Evolutionary conservation across 2,113 vertebrate genomes (phyloP).

Genomic region (Cichladusa arquata): DNA sequence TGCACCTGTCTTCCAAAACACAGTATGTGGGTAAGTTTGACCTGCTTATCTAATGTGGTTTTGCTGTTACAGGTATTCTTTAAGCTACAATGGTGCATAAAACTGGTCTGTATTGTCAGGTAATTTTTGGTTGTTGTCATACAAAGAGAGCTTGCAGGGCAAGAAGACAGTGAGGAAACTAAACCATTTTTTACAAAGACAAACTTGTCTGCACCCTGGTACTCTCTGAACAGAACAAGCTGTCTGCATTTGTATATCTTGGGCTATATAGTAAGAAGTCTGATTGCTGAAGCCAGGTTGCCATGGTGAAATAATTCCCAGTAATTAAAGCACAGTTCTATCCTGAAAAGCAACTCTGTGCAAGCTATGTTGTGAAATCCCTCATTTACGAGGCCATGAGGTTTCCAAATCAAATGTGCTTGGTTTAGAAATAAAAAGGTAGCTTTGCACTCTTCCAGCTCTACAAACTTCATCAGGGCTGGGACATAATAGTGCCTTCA

Average conservation of each 20-base stretch:
- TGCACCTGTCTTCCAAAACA: not conserved
- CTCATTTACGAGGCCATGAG: not conserved
- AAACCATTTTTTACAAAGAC: not conserved
- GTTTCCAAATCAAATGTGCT: slow-evolving; percentile 43
- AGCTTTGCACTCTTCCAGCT: not conserved
- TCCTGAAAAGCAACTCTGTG: slow-evolving; percentile 47
- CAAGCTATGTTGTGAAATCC: slow-evolving; percentile 16
- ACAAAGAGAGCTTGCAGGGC: not conserved
- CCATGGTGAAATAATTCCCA: slow-evolving; percentile 44
- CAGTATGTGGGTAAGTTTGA: not conserved
- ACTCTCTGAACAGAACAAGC: not conserved
- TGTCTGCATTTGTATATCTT: not conserved
- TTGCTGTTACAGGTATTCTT: not conserved
- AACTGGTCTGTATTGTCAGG: not conserved
- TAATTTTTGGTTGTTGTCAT: not conserved
- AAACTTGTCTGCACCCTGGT: not conserved
- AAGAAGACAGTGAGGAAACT: not conserved
- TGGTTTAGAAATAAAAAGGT: slow-evolving; percentile 9
- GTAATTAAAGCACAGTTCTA: slow-evolving; percentile 36
- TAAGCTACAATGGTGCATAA: not conserved
- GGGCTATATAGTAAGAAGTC: not conserved
- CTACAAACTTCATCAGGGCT: not conserved
- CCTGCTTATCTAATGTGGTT: not conserved
- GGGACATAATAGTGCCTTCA: not conserved
- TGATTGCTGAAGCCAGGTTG: slow-evolving; percentile 28